A percentile compares a stretch with the other conserved stretches of the same genome.
Conservation (phyloP, 2,888 invertebrate species). For the Endotricha flammealis region DNA sequence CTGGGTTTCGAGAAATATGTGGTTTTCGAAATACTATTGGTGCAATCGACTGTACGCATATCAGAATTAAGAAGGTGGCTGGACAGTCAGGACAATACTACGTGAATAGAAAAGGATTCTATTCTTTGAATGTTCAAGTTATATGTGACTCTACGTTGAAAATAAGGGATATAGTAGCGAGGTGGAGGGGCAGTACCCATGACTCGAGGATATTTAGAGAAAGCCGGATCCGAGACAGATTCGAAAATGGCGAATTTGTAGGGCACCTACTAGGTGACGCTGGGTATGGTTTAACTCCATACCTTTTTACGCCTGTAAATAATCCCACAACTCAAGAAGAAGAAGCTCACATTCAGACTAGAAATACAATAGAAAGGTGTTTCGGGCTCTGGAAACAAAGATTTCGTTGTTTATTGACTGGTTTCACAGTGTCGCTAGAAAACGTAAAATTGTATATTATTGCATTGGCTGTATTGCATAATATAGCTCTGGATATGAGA, state of each 20-base stretch:
- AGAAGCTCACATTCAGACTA: conserved; percentile 1
- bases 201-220: conserved; percentile 4
- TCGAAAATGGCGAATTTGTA: conserved; percentile 3
- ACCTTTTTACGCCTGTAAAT: neutral
- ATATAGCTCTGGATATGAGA: too few relatives aligned
- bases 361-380: conserved; percentile 8
- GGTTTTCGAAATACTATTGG: conserved; percentile 9
- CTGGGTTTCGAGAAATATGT: too few relatives aligned
- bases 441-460: too few relatives aligned
- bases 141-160: neutral
- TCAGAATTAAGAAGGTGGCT: conserved; percentile 5
- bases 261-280: conserved; percentile 1
- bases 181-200: conserved; percentile 5
- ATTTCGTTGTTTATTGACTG: conserved; percentile 1
- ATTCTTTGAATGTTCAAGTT: conserved; percentile 10
- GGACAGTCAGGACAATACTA: conserved; percentile 7
- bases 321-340: neutral
- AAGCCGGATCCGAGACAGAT: neutral
- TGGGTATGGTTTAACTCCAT: conserved; percentile 1
- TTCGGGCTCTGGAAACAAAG: conserved; percentile 8
- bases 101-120: conserved; percentile 12
- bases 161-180: neutral
- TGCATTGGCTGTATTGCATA: too few relatives aligned
- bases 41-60: conserved; percentile 12
- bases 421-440: too few relatives aligned